These are phyloP conservation scores for Bubalus kerabau DNA, from an alignment of 2,113 vertebrate species.

Conservation along the genomic window DNA sequence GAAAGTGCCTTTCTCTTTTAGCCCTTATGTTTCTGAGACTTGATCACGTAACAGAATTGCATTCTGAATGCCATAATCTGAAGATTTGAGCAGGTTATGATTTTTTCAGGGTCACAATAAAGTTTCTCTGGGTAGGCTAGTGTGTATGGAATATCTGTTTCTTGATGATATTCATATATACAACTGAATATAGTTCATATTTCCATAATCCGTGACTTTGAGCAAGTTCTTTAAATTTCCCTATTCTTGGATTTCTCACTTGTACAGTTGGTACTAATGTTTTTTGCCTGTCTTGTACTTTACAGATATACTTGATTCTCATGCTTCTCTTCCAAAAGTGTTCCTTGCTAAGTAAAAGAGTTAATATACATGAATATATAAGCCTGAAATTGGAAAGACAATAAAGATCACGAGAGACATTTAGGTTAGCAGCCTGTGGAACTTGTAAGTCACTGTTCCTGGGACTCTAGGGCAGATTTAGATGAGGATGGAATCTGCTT, in stretches of 20 bases:
- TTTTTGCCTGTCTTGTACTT: neutral
- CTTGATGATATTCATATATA: neutral
- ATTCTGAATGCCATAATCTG: neutral
- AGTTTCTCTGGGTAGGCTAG: neutral
- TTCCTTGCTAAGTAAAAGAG: neutral
- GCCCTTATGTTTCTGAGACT: neutral
- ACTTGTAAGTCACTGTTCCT: neutral
- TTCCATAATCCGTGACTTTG: neutral
- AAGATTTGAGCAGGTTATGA: neutral
- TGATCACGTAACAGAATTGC: neutral
- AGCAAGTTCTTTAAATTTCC: neutral
- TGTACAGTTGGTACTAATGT: neutral
- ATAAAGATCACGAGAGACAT: neutral
- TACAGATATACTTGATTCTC: neutral
- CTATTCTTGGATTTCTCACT: neutral
- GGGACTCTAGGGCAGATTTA: neutral
- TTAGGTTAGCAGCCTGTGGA: neutral
- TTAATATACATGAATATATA: neutral
- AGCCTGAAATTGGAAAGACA: neutral
- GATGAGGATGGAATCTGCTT: neutral
- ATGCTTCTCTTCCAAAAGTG: neutral
- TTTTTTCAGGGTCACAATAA: neutral
- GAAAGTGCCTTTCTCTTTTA: neutral
- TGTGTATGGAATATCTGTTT: neutral
- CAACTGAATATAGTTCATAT: neutral